Conservation (phyloP, 92 coral and sea anemone genomes). For the Diadumene lineata region DNA sequence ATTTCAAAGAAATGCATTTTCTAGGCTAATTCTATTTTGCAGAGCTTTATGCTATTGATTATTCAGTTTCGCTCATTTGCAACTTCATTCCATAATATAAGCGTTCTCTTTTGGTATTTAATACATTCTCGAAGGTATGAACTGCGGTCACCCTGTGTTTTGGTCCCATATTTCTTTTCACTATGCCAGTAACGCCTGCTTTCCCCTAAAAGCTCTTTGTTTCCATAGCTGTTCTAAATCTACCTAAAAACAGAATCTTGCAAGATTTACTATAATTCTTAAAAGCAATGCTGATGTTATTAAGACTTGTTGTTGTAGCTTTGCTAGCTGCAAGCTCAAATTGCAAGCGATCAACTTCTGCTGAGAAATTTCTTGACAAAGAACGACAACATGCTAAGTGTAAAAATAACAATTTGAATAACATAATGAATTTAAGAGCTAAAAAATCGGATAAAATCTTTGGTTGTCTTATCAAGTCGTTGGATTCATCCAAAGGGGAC, state of each 20-base stretch:
- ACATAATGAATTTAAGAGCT: constrained; percentile 68
- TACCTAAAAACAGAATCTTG: background rate
- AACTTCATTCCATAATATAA: no score
- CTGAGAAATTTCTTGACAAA: constrained; percentile 58
- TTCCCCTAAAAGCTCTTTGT: no score
- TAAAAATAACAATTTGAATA: constrained; percentile 40
- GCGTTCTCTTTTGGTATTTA: no score
- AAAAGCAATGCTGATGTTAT: constrained; percentile 14
- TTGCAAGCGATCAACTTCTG: constrained; percentile 45
- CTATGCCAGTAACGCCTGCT: constrained; percentile 27
- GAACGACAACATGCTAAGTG: constrained; percentile 64
- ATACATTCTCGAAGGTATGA: background rate
- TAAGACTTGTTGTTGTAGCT: constrained; percentile 16
- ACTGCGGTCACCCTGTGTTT: constrained; percentile 24
- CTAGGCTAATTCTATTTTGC: no score
- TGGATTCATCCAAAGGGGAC: constrained; percentile 51
- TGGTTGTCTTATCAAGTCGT: constrained; percentile 62
- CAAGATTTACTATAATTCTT: background rate
- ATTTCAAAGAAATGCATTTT: background rate
- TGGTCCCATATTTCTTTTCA: constrained; percentile 6
- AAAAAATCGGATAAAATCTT: constrained; percentile 57
- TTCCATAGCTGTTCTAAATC: background rate
- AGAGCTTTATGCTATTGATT: no score
- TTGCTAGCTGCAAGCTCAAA: constrained; percentile 24
- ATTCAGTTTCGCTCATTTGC: no score